A percentile compares a stretch with the other conserved stretches of the same genome.
Evolutionary conservation across 2,113 vertebrate species (phyloP).

Genomic region (Heloderma charlesbogerti): DNA sequence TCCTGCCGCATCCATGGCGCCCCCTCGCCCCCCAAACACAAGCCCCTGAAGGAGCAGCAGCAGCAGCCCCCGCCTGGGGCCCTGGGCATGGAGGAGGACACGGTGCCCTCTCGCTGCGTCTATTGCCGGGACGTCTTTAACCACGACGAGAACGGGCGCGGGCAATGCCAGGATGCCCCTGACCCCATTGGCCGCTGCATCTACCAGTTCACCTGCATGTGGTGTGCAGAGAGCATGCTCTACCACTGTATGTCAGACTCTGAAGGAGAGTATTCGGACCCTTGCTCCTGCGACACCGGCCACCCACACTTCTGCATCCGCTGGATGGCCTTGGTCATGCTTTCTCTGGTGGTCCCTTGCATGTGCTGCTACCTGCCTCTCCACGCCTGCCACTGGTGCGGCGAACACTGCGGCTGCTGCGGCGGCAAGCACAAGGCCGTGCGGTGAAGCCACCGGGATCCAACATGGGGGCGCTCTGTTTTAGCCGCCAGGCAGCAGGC

Average conservation of each 20-base stretch:
- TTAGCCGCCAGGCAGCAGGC: not conserved
- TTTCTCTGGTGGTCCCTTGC: constrained; percentile 92
- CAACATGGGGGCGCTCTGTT: constrained; percentile 3
- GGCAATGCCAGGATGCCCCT: constrained; percentile 90
- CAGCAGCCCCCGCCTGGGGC: not conserved
- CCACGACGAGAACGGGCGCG: constrained; percentile 87
- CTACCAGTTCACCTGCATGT: constrained; percentile 91
- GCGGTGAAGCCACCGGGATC: constrained; percentile 80
- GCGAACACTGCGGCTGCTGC: constrained; percentile 89
- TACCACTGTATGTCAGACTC: constrained; percentile 97
- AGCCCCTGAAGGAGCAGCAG: constrained; percentile 33
- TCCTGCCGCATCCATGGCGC: constrained; percentile 45
- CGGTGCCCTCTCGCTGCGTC: constrained; percentile 83
- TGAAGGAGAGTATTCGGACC: constrained; percentile 95
- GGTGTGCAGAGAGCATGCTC: constrained; percentile 94
- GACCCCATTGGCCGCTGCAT: constrained; percentile 90
- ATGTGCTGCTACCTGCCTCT: constrained; percentile 96
- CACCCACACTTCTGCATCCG: constrained; percentile 90
- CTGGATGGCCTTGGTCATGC: constrained; percentile 88
- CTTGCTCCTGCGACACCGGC: constrained; percentile 89
- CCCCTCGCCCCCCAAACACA: constrained; percentile 42
- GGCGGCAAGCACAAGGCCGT: constrained; percentile 93
- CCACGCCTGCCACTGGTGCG: constrained; percentile 92
- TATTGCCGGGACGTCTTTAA: constrained; percentile 93
- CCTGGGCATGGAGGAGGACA: constrained; percentile 30